Evolutionary conservation across 2,888 invertebrate species (phyloP), one percentile per base, ranked within the genome.

Genomic region (Netelia inedita): DNA sequence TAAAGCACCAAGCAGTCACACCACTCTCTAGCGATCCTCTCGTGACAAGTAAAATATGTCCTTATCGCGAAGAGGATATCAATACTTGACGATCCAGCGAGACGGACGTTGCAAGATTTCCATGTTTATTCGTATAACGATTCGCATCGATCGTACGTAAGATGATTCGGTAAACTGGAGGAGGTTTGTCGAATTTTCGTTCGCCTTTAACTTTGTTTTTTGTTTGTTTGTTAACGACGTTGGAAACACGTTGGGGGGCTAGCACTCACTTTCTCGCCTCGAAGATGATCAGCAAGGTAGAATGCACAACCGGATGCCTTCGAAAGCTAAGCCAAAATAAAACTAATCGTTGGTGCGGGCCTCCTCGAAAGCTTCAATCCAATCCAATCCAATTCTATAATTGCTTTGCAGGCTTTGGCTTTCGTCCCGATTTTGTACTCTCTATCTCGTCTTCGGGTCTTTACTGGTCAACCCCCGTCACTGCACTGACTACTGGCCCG

Each of bases 281-380:
- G 90, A 89, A 85, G 82, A 85, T 78, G 81, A 82, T 78, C 71
- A 71, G 75, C 59, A 81, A 90, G 87, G 88, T 87, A 91, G 92
- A 91, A 92, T 91, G 91, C 90, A 92, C 92, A 91, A 93, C 93
- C 91, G 92, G 92, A 93, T 93, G 92, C 92, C 92, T 91, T 92
- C 92, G 89, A 89, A 91, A 91, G 92, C 91, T 89, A 89, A 91
- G 92, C 91, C 91, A 92, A 93, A 93, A 93, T 93, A 93, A 93
- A 93, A 93, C 91, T 91, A 93, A 91, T 91, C 88, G 88, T 85
- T 88, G 88, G 86, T 87, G 89, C 89, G 87, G 89, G 85, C 88
- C 92, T 90, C 89, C 89, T 88, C 91, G 90, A 90, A 90, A 91
- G 89, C 91, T 89, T 89, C 90, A 89, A 87, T 86, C 57, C 57